phyloP scores from a whole-genome alignment of 23 tunicate species.

The Ascidia mentula region DNA sequence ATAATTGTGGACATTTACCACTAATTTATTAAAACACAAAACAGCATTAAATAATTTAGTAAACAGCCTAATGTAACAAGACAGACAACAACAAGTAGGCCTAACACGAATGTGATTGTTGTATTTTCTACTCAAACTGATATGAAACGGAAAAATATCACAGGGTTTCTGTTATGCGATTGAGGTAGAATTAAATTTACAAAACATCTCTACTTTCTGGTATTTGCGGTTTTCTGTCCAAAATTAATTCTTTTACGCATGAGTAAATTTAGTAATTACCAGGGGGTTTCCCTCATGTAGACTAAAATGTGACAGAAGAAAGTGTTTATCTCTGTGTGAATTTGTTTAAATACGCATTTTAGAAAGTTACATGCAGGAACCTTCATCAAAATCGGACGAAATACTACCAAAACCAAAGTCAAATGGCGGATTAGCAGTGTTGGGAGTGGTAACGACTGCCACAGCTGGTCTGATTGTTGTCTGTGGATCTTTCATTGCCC shows the following conservation, averaged over 20 bases:
- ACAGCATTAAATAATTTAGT: no score
- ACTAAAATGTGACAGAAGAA: not conserved
- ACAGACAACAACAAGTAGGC: no score
- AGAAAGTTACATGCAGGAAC: not conserved
- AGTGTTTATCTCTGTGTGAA: not conserved
- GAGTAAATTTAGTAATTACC: not conserved
- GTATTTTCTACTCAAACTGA: no score
- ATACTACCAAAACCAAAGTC: constrained; percentile 6
- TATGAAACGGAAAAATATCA: no score
- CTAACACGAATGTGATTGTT: no score
- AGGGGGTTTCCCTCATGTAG: not conserved
- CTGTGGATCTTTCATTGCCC: constrained; percentile 49
- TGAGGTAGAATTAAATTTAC: no score
- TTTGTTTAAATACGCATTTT: not conserved
- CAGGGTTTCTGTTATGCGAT: no score
- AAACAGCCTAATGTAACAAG: no score
- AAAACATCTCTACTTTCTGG: no score
- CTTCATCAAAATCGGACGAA: not conserved
- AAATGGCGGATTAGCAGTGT: constrained; percentile 32
- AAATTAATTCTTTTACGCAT: not conserved
- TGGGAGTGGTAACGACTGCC: constrained; percentile 43
- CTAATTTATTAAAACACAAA: no score
- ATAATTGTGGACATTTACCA: no score
- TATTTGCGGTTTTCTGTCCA: not conserved
- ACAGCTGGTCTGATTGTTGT: constrained; percentile 37